Base-by-base conservation (phyloP, 1,140 invertebrate genomes). In the Drosophila nebulosa region DNA sequence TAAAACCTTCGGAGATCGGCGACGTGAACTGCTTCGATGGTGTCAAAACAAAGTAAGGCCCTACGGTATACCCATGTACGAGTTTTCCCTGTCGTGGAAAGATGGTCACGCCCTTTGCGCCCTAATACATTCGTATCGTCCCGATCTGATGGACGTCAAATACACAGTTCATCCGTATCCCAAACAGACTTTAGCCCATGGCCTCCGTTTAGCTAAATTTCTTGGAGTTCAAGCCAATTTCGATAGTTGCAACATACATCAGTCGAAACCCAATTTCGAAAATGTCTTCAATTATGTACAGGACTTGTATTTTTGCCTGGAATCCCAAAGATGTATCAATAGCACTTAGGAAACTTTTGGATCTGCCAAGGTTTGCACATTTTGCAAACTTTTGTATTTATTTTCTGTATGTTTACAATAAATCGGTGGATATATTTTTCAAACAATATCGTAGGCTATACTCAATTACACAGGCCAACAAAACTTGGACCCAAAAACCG, bases 41-140 rank as follows among this genome's bases (percentile, higher is more conserved):
- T 42, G 68, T 64, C 55, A 53, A 61, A 70, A 78, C 55, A 69
- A 86, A 86, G 75, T 78, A 64, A 81, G 75, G 0, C 46, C 71
- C 1, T 86, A 83, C 16, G 78, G 78, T 1, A 30, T 86, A n/a
- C 83, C 83, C 0, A 72, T 86, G 74, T 81, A 86, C 10, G 81
- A 86, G 56, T 86, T 86, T 53, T 64, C 62, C 0, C 2, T 1
- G 0, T 86, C 81, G 6, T 86, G 83, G 83, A 30, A 7, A 0
- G 66, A 55, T 6, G 81, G 81, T 0, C 69, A 61, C 4, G 81
- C 81, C n/a, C 60, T 81, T 0, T 80, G 78, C 6, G 81, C 83
- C 2, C 5, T 86, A 10, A 71, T 86, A 0, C 66, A 81, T 21
- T 52, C 68, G 3, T 81, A 66, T 18, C 46, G 35, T 4, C 63